A percentile compares a stretch with the other conserved stretches of the same genome.
These are phyloP conservation scores for Pseudomyrmex sp. DNA, from an alignment of 1,140 invertebrate genomes.

Conservation along the genomic window DNA sequence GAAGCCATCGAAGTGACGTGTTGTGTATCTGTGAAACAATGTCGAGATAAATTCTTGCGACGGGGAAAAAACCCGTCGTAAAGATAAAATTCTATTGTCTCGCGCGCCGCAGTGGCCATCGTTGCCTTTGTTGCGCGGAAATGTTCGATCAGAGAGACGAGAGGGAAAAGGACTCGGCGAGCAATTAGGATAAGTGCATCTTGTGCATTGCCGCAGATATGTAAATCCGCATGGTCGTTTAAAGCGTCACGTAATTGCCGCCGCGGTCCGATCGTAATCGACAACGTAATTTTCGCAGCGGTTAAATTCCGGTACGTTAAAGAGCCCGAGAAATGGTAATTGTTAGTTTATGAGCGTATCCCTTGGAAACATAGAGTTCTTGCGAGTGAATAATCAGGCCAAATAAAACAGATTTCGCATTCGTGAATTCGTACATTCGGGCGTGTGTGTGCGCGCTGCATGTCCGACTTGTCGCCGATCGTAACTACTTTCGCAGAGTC, in stretches of 20 bases:
- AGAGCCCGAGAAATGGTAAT: background rate
- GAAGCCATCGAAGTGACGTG: no score
- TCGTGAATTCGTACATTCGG: background rate
- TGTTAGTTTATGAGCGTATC: no score
- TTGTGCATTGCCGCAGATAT: slow-evolving; percentile 17
- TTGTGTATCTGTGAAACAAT: no score
- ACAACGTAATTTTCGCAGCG: slow-evolving; percentile 9
- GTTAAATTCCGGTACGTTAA: background rate
- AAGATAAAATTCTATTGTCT: no score
- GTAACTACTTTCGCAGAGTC: background rate
- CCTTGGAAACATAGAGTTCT: no score
- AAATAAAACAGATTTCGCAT: background rate
- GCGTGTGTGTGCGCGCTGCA: background rate
- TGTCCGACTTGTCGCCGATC: background rate
- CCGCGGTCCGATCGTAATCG: slow-evolving; percentile 19
- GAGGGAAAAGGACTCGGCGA: background rate
- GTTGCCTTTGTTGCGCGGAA: background rate
- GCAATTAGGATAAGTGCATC: slow-evolving; percentile 18
- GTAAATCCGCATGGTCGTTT: slow-evolving; percentile 2
- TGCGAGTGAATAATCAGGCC: no score
- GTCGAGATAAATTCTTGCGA: no score
- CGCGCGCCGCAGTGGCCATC: no score
- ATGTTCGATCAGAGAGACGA: slow-evolving; percentile 1
- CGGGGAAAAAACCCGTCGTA: no score
- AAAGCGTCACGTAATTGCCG: slow-evolving; percentile 33